Base-by-base conservation (phyloP, 2,888 invertebrate species). In the Oligia fasciuncula region DNA sequence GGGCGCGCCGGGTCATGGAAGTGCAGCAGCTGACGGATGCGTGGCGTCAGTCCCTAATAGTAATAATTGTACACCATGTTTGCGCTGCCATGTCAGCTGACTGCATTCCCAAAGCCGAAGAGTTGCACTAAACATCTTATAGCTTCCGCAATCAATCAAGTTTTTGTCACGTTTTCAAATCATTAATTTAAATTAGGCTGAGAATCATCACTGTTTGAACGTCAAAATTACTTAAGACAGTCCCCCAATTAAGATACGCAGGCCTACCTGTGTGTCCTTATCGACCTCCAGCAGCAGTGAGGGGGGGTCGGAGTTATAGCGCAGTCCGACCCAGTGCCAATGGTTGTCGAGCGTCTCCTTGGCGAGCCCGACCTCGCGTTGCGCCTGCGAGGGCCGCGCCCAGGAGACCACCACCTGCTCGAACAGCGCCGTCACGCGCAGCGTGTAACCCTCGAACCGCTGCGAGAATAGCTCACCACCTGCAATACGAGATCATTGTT, bases 251-350 rank as follows among this genome's bases (percentile, higher is more conserved):
- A 40, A 4, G 19, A 29, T 35, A 49, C 19, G 40, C 60, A 54
- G 49, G 29, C 17, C 19, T 77, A 95, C 94, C 95, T 95, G 95
- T 40, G 94, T 91, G 76, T 96, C 95, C 63, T 92, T 92, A 88
- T 97, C 96, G 69, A 97, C 94, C 81, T 95, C 95, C 0, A 97
- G 93, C 88, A 95, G 91, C 86, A 96, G 88, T 69, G 95, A 93
- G 76, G 96, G 96, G 83, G 96, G 96, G 85, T 93, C 94, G 85
- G 95, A 95, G 84, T 94, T 91, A 94, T 98, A 98, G 73, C 97
- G 96, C 71, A 98, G 94, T 92, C 97, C 97, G 75, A 98, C 97
- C 91, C 97, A 98, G 95, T 98, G 98, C 98, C 98, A 98, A 91
- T 97, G 97, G 95, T 98, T 98, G 96, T 98, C 98, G 80, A 98